Percentiles rank a stretch among this genome's conserved stretches.
phyloP scores from a whole-genome alignment of 2,888 invertebrate genomes.

The Allolobophora icterica region DNA sequence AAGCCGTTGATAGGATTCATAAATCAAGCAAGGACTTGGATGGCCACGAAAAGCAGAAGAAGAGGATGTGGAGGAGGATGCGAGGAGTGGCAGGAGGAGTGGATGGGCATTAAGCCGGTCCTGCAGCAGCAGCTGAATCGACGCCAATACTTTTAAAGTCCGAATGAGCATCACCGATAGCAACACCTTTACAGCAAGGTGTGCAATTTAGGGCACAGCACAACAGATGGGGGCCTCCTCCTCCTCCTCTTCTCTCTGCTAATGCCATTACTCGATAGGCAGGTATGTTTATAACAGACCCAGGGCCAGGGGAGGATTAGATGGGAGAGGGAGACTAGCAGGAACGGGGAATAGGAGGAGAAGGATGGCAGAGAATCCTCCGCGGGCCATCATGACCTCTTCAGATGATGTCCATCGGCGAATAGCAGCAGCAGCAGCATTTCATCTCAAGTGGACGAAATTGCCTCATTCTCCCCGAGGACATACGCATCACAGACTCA shows the following conservation, averaged over 20 bases:
- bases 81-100: no score
- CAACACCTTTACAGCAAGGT: background rate
- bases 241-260: background rate
- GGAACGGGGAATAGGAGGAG: background rate
- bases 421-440: background rate
- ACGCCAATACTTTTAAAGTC: background rate
- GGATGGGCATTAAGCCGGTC: no score
- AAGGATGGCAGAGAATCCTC: background rate
- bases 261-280: background rate
- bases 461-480: conserved; percentile 27
- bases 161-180: background rate
- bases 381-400: background rate
- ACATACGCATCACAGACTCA: background rate
- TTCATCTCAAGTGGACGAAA: background rate
- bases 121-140: background rate
- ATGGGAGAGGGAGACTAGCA: background rate
- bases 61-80: background rate
- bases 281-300: no score
- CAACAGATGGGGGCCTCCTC: background rate
- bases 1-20: background rate
- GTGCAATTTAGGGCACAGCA: background rate
- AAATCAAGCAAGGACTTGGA: background rate
- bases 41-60: background rate
- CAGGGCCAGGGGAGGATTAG: conserved; percentile 29
- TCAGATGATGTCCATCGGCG: conserved; percentile 4